phyloP scores from a whole-genome alignment of 2,888 invertebrate species.

The Melangyna quadrimaculata region DNA sequence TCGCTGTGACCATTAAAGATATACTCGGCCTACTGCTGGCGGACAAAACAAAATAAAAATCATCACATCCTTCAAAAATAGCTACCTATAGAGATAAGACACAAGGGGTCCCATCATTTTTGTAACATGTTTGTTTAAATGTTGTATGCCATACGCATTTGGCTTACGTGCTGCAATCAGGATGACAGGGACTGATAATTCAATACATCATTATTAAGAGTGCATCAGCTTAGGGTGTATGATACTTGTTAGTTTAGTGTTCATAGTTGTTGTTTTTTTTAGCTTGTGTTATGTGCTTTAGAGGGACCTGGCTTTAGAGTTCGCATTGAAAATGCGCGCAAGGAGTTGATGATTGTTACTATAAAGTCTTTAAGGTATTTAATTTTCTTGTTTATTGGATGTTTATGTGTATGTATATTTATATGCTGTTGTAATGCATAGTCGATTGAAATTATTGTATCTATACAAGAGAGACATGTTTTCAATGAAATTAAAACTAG shows the following conservation, averaged over 20 bases:
- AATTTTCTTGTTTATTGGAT: constrained; percentile 57
- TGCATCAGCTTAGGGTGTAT: constrained; percentile 20
- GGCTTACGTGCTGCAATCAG: constrained; percentile 55
- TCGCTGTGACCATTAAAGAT: neutral
- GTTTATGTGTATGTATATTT: too few relatives aligned
- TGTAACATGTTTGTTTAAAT: constrained; percentile 61
- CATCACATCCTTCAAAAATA: neutral
- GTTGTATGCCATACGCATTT: constrained; percentile 64
- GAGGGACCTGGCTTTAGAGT: constrained; percentile 10
- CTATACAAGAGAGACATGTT: constrained; percentile 49
- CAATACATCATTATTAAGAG: constrained; percentile 69
- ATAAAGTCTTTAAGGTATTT: constrained; percentile 51
- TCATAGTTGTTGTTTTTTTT: neutral
- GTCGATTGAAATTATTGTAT: constrained; percentile 45
- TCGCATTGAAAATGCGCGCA: constrained; percentile 18
- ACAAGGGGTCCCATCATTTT: neutral
- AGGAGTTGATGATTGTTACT: constrained; percentile 42
- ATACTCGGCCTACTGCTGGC: neutral
- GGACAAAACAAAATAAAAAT: neutral
- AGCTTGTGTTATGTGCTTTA: neutral
- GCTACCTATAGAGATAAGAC: neutral
- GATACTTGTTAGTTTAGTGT: neutral
- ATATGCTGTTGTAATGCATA: constrained; percentile 46
- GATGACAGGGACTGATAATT: constrained; percentile 70
- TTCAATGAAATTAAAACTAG: constrained; percentile 44